Evolutionary conservation across 2,888 invertebrate species (phyloP), one percentile per base, ranked within the genome.

Genomic region (Brachylomia viminalis): DNA sequence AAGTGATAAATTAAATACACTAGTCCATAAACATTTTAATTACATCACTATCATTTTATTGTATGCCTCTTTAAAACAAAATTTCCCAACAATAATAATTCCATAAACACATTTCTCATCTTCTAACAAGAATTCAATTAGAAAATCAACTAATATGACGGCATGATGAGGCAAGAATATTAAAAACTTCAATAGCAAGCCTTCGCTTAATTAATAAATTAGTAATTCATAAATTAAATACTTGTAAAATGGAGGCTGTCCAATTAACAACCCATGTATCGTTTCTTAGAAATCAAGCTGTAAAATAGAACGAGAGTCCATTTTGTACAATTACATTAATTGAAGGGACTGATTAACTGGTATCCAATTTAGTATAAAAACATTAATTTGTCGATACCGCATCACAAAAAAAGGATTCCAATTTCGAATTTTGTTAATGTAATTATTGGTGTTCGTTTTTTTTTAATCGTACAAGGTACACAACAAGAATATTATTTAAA

Each of bases 391-490:
- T 89, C 87, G n/a, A n/a, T 87, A 85, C 87, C 87, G 78, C 78
- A 75, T 77, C 76, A 72, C 30, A 52, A 56, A 79, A 86, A 90
- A 88, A 86, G 87, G 79, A 84, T 90, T 92, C 86, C 58, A 84
- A 85, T 74, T 88, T 87, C 77, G 80, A 91, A 92, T 92, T 92
- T 92, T 87, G 90, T 91, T 93, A 92, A 91, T 91, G 90, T 90
- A 91, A 88, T 89, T 84, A 87, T 84, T 47, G 27, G 30, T 67
- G 73, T 71, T 90, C 85, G 88, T 90, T 87, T 91, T 92, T 91
- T 92, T 92, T 87, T 79, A 90, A 89, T 88, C 85, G 74, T 71
- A 83, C 77, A 88, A 76, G 88, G 27, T 66, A 45, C 52, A 87
- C 83, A 90, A 76, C 67, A 72, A 86, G 83, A 61, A 58, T n/a